Evolutionary conservation across 2,888 invertebrate genomes (phyloP).

Genomic region (Callosobruchus maculatus): DNA sequence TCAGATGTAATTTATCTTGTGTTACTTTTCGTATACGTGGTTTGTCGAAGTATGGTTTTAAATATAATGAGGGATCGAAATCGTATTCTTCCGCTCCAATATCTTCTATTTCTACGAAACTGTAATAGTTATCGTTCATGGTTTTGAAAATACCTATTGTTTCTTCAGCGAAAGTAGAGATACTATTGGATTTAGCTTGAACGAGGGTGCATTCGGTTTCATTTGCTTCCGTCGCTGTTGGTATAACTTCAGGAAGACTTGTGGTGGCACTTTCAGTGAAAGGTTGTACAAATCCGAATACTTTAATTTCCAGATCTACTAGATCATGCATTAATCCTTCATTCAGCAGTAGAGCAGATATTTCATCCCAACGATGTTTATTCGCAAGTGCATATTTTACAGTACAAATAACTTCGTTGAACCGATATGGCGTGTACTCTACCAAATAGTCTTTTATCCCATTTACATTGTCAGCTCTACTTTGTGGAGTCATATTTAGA

Average conservation of each 20-base stretch:
- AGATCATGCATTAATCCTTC: not conserved
- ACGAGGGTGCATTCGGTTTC: too few species aligned
- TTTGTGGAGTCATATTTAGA: not conserved
- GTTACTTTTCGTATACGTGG: not conserved
- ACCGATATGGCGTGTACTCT: not conserved
- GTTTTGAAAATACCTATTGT: not conserved
- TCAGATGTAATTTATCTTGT: not conserved
- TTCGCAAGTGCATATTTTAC: not conserved
- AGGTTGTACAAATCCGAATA: not conserved
- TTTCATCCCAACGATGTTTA: not conserved
- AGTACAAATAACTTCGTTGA: not conserved
- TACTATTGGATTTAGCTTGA: too few species aligned
- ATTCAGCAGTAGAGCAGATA: not conserved
- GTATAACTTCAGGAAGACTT: too few species aligned
- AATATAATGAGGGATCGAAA: not conserved
- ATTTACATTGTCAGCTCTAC: not conserved
- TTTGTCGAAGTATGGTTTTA: not conserved
- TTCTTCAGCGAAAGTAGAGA: not conserved
- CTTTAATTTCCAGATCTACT: not conserved
- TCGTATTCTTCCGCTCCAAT: not conserved
- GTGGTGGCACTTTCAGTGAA: not conserved
- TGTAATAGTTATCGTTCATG: not conserved
- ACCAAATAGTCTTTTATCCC: not conserved
- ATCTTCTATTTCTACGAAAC: not conserved
- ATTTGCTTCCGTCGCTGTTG: too few species aligned